A percentile compares a stretch with the other conserved stretches of the same genome.
Evolutionary conservation across 1,140 invertebrate species (phyloP).

Genomic region (Andrena cerasifolii): DNA sequence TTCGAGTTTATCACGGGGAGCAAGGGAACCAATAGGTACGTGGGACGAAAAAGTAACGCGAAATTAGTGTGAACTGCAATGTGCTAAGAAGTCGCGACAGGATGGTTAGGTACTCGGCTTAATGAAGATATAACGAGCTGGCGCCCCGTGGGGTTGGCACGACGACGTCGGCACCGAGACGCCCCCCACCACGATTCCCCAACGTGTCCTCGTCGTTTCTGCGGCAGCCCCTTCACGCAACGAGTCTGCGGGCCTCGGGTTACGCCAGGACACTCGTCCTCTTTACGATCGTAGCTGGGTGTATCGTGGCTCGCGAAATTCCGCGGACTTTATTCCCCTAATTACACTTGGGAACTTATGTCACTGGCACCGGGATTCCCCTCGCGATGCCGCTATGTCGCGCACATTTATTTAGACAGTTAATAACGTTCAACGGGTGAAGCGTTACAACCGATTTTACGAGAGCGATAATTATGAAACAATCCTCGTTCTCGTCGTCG

Average conservation of each 20-base stretch:
- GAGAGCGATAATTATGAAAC: neutral
- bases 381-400: slow-evolving; percentile 36
- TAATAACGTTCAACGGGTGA: slow-evolving; percentile 18
- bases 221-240: slow-evolving; percentile 43
- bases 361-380: slow-evolving; percentile 36
- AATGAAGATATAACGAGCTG: slow-evolving; percentile 79
- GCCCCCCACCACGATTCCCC: slow-evolving; percentile 69
- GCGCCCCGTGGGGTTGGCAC: slow-evolving; percentile 64
- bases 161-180: slow-evolving; percentile 64
- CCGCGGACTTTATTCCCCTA: slow-evolving; percentile 77
- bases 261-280: slow-evolving; percentile 63
- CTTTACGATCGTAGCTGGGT: slow-evolving; percentile 60
- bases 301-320: slow-evolving; percentile 68
- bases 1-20: slow-evolving; percentile 15
- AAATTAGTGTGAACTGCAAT: slow-evolving; percentile 60
- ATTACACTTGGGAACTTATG: slow-evolving; percentile 79
- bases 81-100: slow-evolving; percentile 69
- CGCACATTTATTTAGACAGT: slow-evolving; percentile 38
- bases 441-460: slow-evolving; percentile 1
- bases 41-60: slow-evolving; percentile 62
- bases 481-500: too few relatives aligned
- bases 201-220: slow-evolving; percentile 67
- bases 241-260: slow-evolving; percentile 50
- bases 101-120: slow-evolving; percentile 68
- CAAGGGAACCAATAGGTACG: slow-evolving; percentile 56